A percentile compares a stretch with the other conserved stretches of the same genome.
Evolutionary conservation across 2,797 vertebrate genomes (phyloP).

Genomic region (Lepidocolaptes lacrymiger): DNA sequence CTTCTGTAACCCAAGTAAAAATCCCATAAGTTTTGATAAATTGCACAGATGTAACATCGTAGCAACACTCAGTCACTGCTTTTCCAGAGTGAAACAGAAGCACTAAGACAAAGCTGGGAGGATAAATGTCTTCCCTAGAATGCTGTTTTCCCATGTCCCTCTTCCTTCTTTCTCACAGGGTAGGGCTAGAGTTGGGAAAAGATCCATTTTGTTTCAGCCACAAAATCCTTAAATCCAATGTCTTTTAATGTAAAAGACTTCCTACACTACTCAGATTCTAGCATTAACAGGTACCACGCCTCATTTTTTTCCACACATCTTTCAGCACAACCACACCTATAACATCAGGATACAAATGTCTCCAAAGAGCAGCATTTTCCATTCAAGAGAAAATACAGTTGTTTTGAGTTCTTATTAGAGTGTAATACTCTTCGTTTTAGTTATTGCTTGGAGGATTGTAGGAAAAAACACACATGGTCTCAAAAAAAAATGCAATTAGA

Average conservation of each 20-base stretch:
- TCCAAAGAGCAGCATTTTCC: background rate
- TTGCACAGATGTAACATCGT: background rate
- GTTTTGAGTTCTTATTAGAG: background rate
- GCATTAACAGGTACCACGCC: background rate
- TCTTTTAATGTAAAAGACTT: background rate
- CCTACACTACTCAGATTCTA: background rate
- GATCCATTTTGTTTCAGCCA: background rate
- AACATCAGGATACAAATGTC: background rate
- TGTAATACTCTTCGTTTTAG: background rate
- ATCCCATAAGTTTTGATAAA: slow-evolving; percentile 46
- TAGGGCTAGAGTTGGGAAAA: background rate
- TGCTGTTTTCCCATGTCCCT: background rate
- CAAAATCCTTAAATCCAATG: background rate
- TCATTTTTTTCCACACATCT: background rate
- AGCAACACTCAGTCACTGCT: slow-evolving; percentile 5
- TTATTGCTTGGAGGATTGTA: background rate
- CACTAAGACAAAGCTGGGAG: background rate
- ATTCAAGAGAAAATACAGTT: background rate
- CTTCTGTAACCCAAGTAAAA: slow-evolving; percentile 57
- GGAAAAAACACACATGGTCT: background rate
- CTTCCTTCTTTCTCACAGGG: background rate
- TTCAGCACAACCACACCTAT: background rate
- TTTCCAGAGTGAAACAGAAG: background rate
- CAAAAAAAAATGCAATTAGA: slow-evolving; percentile 3
- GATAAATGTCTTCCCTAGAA: background rate